A percentile compares a stretch with the other conserved stretches of the same genome.
Evolutionary conservation across 2,113 vertebrate species (phyloP).

Genomic region (Poeciliopsis turrubarensis): DNA sequence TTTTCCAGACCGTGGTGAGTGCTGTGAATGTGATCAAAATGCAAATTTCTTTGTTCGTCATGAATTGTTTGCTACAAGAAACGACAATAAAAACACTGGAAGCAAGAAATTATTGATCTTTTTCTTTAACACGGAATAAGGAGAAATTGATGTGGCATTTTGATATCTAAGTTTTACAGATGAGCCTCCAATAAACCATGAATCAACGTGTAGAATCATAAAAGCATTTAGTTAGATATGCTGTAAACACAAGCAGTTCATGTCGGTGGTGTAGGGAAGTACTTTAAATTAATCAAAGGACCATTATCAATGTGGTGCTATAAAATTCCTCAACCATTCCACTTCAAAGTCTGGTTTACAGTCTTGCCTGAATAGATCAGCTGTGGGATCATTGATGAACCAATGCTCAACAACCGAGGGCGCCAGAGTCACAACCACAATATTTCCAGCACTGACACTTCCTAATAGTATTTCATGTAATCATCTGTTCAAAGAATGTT

Average conservation of each 20-base stretch:
- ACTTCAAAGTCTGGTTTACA: not conserved
- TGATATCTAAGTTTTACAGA: not conserved
- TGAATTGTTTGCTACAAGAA: not conserved
- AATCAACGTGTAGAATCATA: not conserved
- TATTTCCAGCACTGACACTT: too few relatives aligned
- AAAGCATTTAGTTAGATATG: not conserved
- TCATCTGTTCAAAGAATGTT: too few relatives aligned
- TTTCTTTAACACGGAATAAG: not conserved
- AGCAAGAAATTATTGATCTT: not conserved
- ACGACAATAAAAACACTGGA: not conserved
- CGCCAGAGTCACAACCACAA: not conserved
- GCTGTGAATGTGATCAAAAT: not conserved
- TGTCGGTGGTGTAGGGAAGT: not conserved
- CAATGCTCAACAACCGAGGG: not conserved
- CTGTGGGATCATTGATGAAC: not conserved
- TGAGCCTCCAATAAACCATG: not conserved
- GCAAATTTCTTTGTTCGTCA: not conserved
- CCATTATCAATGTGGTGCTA: not conserved
- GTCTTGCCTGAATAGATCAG: too few relatives aligned
- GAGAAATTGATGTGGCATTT: not conserved
- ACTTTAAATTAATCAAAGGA: not conserved
- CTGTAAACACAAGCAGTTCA: not conserved
- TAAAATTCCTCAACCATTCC: not conserved
- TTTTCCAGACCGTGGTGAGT: not conserved
- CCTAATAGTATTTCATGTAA: too few relatives aligned